A percentile compares a stretch with the other conserved stretches of the same genome.
Conservation (phyloP, 2,888 invertebrate species). For the Apamea monoglypha region DNA sequence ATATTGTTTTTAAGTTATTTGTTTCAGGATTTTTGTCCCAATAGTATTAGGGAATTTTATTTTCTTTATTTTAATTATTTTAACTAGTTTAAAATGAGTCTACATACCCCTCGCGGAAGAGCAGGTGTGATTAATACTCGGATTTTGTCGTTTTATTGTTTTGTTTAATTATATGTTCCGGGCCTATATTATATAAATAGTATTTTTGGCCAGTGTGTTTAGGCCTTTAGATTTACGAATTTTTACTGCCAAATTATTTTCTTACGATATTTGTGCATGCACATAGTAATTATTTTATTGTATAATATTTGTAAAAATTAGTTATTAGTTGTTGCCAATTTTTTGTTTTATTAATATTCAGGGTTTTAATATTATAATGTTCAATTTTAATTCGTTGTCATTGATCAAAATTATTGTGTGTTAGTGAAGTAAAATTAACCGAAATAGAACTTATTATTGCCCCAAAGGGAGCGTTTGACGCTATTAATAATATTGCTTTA, state of each 20-base stretch:
- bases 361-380: slow-evolving; percentile 89
- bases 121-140: slow-evolving; percentile 89
- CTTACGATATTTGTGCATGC: slow-evolving; percentile 90
- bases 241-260: slow-evolving; percentile 91
- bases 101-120: slow-evolving; percentile 84
- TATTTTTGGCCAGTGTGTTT: slow-evolving; percentile 89
- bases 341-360: slow-evolving; percentile 89
- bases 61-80: slow-evolving; percentile 89
- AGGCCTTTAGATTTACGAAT: slow-evolving; percentile 90
- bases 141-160: slow-evolving; percentile 88
- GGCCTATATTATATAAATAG: slow-evolving; percentile 90
- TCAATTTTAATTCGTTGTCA: slow-evolving; percentile 89
- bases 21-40: slow-evolving; percentile 91
- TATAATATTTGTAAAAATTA: slow-evolving; percentile 88
- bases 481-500: slow-evolving; percentile 89
- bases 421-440: slow-evolving; percentile 89
- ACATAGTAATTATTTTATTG: slow-evolving; percentile 90
- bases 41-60: slow-evolving; percentile 91
- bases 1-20: slow-evolving; percentile 90
- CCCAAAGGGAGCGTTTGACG: slow-evolving; percentile 90
- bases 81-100: slow-evolving; percentile 87
- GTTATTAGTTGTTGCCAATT: slow-evolving; percentile 90
- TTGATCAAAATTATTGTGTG: slow-evolving; percentile 90
- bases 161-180: slow-evolving; percentile 88
- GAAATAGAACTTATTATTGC: slow-evolving; percentile 88